phyloP scores from a whole-genome alignment of 2,888 invertebrate species.

The Adineta ricciae region DNA sequence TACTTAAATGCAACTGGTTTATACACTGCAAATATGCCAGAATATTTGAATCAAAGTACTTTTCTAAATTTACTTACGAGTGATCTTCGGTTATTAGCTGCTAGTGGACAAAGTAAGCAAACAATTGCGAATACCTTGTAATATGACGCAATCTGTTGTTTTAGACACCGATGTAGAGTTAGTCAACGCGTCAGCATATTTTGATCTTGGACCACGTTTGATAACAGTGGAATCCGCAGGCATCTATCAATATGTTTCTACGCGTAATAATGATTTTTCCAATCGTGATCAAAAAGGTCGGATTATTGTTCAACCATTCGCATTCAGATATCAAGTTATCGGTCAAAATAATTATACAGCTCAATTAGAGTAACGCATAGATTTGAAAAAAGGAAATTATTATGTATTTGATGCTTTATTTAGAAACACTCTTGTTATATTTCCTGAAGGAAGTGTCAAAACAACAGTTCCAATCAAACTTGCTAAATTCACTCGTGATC shows the following conservation, averaged over 20 bases:
- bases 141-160: not conserved
- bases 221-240: conserved; percentile 38
- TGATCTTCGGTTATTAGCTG: conserved; percentile 20
- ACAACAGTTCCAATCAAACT: not conserved
- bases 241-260: conserved; percentile 45
- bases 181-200: conserved; percentile 48
- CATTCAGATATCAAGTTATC: not conserved
- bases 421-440: not conserved
- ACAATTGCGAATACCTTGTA: not conserved
- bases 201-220: conserved; percentile 44
- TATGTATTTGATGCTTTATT: not conserved
- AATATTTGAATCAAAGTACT: not conserved
- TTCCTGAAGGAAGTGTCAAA: not conserved
- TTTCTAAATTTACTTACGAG: not conserved
- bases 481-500: not conserved
- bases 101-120: conserved; percentile 21
- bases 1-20: conserved; percentile 22
- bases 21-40: conserved; percentile 3
- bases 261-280: conserved; percentile 49
- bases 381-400: not conserved
- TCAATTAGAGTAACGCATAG: not conserved
- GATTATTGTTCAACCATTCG: conserved; percentile 36
- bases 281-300: conserved; percentile 49
- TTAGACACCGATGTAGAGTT: conserved; percentile 37
- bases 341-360: not conserved